phyloP scores from a whole-genome alignment of 2,113 vertebrate genomes.

The Leptocoma aspasia region DNA sequence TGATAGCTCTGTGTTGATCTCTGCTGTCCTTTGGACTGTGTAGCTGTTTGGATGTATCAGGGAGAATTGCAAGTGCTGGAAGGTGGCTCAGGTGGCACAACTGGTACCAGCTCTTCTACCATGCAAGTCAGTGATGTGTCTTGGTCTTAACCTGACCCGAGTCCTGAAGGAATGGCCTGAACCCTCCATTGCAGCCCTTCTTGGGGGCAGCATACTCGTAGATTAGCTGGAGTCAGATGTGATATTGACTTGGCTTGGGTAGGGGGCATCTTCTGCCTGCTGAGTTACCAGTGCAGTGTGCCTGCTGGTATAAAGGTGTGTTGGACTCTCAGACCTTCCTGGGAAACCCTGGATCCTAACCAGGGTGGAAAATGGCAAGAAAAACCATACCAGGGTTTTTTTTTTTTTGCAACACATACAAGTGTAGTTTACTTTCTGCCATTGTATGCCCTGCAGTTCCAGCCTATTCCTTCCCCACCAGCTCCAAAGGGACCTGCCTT shows the following conservation, averaged over 20 bases:
- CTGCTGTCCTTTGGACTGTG: background rate
- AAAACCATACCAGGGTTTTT: background rate
- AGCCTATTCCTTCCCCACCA: background rate
- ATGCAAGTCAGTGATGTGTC: fast-evolving
- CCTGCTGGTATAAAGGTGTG: background rate
- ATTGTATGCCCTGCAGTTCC: background rate
- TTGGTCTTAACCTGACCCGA: background rate
- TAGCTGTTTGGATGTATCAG: background rate
- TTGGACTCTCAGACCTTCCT: background rate
- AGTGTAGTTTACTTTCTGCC: fast-evolving
- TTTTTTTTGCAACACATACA: fast-evolving
- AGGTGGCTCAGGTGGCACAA: background rate
- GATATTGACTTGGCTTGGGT: background rate
- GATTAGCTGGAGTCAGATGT: background rate
- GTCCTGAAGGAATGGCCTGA: background rate
- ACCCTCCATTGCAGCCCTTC: background rate
- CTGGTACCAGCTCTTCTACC: background rate
- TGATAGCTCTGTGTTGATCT: background rate
- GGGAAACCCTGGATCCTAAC: background rate
- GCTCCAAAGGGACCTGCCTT: background rate
- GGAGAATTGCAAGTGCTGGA: background rate
- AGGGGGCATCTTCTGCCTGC: background rate
- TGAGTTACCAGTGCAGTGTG: background rate
- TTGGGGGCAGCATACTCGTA: background rate
- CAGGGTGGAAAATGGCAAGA: background rate